phyloP scores from a whole-genome alignment of 2,888 invertebrate species.

The Phalera bucephala region DNA sequence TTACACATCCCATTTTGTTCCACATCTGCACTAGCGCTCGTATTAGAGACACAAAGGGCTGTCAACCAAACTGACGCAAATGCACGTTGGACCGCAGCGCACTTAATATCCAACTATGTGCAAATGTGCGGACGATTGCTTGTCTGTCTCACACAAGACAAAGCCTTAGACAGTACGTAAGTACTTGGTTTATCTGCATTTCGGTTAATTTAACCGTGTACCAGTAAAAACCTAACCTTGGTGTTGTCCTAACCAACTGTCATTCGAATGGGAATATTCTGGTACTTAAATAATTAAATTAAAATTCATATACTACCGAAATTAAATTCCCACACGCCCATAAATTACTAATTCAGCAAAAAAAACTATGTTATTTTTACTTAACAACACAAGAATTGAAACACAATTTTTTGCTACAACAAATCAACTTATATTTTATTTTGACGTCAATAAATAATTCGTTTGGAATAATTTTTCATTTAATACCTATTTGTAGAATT shows the following conservation, averaged over 20 bases:
- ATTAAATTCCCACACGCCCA: too few species aligned
- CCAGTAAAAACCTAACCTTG: too few species aligned
- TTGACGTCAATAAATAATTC: slow-evolving; percentile 1
- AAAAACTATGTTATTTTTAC: too few species aligned
- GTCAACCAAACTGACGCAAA: slow-evolving; percentile 3
- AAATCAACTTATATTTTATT: slow-evolving; percentile 1
- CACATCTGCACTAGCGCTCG: too few species aligned
- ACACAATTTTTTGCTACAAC: slow-evolving; percentile 1
- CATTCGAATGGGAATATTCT: too few species aligned
- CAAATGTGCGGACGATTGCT: slow-evolving; percentile 14
- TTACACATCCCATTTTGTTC: too few species aligned
- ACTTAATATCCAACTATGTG: slow-evolving; percentile 7
- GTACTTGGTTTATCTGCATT: neutral
- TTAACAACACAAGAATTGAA: neutral
- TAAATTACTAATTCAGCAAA: too few species aligned
- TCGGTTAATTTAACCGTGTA: too few species aligned
- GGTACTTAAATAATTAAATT: too few species aligned
- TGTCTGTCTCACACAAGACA: slow-evolving; percentile 7
- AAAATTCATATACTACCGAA: too few species aligned
- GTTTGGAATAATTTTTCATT: slow-evolving; percentile 4
- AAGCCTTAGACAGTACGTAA: neutral
- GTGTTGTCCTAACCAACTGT: too few species aligned
- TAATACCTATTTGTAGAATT: neutral
- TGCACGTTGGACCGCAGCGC: neutral
- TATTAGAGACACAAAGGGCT: slow-evolving; percentile 12